Percentiles rank a stretch among this genome's conserved stretches.
phyloP scores from a whole-genome alignment of 2,888 invertebrate genomes.

The Agriopis aurantiaria region DNA sequence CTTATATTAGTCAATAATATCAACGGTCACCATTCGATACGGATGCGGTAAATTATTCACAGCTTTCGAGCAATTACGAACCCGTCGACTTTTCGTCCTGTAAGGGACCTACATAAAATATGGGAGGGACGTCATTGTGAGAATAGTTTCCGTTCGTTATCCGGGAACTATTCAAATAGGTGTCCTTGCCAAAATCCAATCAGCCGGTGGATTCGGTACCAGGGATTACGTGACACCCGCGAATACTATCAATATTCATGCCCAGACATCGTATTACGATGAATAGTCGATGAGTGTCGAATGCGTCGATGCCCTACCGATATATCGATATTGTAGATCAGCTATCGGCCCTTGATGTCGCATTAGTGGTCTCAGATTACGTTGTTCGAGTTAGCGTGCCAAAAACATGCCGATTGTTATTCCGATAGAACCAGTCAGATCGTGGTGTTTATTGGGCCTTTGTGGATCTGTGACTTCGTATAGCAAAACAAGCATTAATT shows the following conservation, averaged over 20 bases:
- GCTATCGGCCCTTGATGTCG: constrained; percentile 31
- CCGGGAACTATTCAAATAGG: constrained; percentile 52
- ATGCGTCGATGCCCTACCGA: constrained; percentile 41
- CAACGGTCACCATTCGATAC: constrained; percentile 7
- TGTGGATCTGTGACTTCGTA: neutral
- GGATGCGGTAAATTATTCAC: constrained; percentile 30
- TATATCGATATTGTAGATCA: constrained; percentile 43
- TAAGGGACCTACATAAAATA: constrained; percentile 31
- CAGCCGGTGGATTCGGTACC: constrained; percentile 61
- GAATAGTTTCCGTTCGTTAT: constrained; percentile 43
- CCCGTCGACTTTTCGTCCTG: constrained; percentile 28
- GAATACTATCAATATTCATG: constrained; percentile 80
- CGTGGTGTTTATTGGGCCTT: neutral
- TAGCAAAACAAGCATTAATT: neutral
- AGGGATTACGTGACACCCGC: constrained; percentile 72
- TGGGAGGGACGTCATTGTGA: constrained; percentile 29
- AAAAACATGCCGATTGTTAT: constrained; percentile 1
- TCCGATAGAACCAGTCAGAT: neutral
- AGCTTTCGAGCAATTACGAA: constrained; percentile 31
- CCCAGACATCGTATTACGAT: constrained; percentile 63
- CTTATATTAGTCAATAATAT: too few relatives aligned
- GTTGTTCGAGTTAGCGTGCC: neutral
- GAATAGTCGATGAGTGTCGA: constrained; percentile 74
- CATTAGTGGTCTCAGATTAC: constrained; percentile 23
- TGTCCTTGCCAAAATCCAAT: constrained; percentile 61